A percentile compares a stretch with the other conserved stretches of the same genome.
These are phyloP conservation scores for Alcis repandata DNA, from an alignment of 2,888 invertebrate genomes.

Conservation along the genomic window DNA sequence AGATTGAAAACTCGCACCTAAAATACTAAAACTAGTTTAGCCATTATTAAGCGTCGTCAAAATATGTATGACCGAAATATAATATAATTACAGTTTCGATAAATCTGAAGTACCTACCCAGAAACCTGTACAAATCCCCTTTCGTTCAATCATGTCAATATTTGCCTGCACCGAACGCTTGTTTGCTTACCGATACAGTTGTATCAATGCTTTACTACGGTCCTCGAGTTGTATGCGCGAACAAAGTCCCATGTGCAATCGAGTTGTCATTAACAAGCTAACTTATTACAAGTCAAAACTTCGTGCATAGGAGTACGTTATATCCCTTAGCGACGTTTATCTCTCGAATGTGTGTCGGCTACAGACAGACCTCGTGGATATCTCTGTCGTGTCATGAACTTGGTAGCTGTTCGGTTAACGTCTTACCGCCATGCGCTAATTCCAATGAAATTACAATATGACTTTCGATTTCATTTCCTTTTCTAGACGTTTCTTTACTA, in stretches of 20 bases:
- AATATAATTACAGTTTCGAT: not conserved
- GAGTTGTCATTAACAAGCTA: not conserved
- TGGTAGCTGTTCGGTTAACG: constrained; percentile 22
- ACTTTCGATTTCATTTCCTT: constrained; percentile 5
- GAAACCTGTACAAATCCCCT: not conserved
- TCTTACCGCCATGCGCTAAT: constrained; percentile 1
- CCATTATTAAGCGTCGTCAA: not conserved
- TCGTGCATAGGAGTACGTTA: constrained; percentile 50
- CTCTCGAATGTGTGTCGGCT: constrained; percentile 66
- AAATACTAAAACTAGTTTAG: no score
- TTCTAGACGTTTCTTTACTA: constrained; percentile 4
- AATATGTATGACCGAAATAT: not conserved
- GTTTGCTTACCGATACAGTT: constrained; percentile 18
- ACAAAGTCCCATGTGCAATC: not conserved
- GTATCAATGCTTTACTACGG: constrained; percentile 13
- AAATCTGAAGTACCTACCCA: not conserved
- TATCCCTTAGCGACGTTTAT: constrained; percentile 72
- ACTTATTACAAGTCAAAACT: constrained; percentile 1
- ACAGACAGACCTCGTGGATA: constrained; percentile 59
- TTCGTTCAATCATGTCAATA: constrained; percentile 2
- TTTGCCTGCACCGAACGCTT: constrained; percentile 12
- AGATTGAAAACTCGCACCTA: not conserved
- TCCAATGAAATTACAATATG: not conserved
- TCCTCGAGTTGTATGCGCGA: not conserved
- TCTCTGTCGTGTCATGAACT: constrained; percentile 45